Evolutionary conservation across 2,888 invertebrate genomes (phyloP), one percentile per base, ranked within the genome.

Genomic region (Pterostichus niger): DNA sequence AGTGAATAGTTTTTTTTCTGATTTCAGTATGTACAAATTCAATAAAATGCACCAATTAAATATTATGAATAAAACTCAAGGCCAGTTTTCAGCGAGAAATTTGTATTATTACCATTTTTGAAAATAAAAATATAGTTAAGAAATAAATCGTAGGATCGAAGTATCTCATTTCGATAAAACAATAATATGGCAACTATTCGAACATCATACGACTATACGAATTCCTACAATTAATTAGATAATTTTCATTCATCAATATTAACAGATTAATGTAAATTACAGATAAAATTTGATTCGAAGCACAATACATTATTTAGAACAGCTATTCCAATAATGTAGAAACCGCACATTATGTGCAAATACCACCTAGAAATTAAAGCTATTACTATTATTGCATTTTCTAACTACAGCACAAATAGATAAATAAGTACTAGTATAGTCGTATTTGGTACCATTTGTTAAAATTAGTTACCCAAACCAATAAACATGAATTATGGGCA

Each of bases 401-500:
- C 68, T 71, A 40, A 71, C 40, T 15, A 71, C 6, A 6, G 15
- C 6, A 33, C 33, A 13, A n/a, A 61, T 17, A 17, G 9, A 17
- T 10, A 17, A 24, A 17, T 2, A 56, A 56, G 24, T n/a, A n/a
- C n/a, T n/a, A n/a, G n/a, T 56, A 56, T 17, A 17, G 15, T 17
- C 13, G 2, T 4, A 6, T 13, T 56, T 56, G 56, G n/a, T 56
- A 10, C 17, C 56, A 56, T 56, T 56, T 56, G 56, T 56, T 56
- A 10, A 13, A 13, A 56, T 56, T 71, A 40, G 68, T 44, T 17
- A 44, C 10, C 11, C 17, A 17, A 59, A 71, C 44, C 13, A 71
- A 71, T 71, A 71, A 40, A 44, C 68, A 44, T 71, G 40, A 71
- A 71, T 64, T 17, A 71, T 71, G 44, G 40, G 4, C 35, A 33